These are phyloP conservation scores for Cuniculus paca DNA, from an alignment of 2,797 vertebrate species.

Conservation along the genomic window DNA sequence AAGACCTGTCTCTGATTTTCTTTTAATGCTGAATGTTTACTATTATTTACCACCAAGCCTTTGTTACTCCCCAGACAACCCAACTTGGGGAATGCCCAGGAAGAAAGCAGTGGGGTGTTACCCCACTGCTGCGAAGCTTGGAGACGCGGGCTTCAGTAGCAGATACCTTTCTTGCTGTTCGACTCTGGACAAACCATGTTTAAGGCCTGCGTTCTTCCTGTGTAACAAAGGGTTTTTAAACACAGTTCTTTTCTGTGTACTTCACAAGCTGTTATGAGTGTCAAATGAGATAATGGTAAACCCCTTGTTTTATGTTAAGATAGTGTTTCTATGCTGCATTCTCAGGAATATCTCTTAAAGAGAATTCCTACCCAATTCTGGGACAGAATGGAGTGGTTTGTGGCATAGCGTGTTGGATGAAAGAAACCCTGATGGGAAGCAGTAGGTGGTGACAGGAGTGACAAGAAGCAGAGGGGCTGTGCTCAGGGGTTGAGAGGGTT, in stretches of 20 bases:
- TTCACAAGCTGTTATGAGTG: not conserved
- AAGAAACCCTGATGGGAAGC: constrained; percentile 44
- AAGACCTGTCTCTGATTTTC: not conserved
- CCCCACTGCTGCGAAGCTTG: not conserved
- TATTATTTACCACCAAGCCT: not conserved
- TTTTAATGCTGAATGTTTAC: not conserved
- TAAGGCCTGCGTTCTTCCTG: not conserved
- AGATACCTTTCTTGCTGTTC: not conserved
- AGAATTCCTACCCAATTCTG: not conserved
- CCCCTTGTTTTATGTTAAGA: not conserved
- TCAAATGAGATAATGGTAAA: not conserved
- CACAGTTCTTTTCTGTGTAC: not conserved
- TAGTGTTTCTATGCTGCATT: not conserved
- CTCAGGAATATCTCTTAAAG: constrained; percentile 11
- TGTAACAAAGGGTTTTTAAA: not conserved
- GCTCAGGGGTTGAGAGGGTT: not conserved
- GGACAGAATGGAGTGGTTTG: not conserved
- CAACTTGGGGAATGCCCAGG: not conserved
- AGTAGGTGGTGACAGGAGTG: not conserved
- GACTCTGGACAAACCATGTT: not conserved
- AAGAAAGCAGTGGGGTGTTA: not conserved
- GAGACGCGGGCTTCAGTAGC: not conserved
- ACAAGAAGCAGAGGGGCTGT: not conserved
- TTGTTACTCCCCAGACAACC: not conserved
- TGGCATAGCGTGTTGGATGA: constrained; percentile 5